Conservation (phyloP, 2,113 vertebrate species). For the Loxodonta africana region DNA sequence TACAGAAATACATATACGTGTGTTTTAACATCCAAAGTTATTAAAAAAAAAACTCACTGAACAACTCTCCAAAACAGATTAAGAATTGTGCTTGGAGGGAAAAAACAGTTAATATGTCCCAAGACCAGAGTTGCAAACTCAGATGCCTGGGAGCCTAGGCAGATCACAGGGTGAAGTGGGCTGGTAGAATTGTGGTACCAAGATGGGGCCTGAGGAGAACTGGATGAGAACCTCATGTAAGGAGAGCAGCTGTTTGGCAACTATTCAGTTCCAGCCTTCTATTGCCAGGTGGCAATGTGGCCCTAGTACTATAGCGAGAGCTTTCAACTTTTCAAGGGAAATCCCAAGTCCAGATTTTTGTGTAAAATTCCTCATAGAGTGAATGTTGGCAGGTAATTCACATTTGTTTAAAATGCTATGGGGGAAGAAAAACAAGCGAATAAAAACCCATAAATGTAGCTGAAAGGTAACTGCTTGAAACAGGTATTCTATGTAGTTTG, state of each 20-base stretch:
- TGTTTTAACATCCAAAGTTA: neutral
- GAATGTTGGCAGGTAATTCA: slow-evolving; percentile 6
- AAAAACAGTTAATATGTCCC: too few species aligned
- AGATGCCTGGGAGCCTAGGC: neutral
- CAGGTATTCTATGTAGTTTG: neutral
- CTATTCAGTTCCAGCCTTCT: neutral
- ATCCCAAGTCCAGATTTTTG: neutral
- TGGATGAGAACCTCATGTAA: neutral
- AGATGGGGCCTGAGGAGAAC: accelerated
- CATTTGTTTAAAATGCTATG: neutral
- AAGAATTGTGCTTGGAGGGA: neutral
- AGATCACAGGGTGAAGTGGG: too few species aligned
- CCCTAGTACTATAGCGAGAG: too few species aligned
- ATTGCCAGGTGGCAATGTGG: neutral
- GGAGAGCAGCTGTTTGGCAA: neutral
- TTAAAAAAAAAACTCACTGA: neutral
- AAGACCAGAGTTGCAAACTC: neutral
- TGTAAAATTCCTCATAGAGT: neutral
- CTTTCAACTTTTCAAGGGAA: neutral
- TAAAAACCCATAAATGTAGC: neutral
- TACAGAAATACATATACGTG: neutral
- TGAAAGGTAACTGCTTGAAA: neutral
- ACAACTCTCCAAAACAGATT: neutral
- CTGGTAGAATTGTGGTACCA: neutral
- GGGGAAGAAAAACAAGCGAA: neutral